These are phyloP conservation scores for Echiichthys vipera DNA, from an alignment of 2,797 vertebrate species.

Conservation along the genomic window DNA sequence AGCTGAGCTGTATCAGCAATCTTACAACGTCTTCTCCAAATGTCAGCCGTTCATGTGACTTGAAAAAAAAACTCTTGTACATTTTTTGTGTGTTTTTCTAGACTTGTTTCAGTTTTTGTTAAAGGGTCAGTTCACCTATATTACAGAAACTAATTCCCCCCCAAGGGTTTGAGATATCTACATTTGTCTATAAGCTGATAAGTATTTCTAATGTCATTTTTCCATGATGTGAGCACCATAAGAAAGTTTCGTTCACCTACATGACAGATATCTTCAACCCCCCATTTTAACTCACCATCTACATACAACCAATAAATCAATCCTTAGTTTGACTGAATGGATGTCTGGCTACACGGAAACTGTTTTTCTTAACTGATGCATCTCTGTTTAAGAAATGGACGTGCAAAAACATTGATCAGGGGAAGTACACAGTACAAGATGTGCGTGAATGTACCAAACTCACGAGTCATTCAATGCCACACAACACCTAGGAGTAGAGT, in stretches of 20 bases:
- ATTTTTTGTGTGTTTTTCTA: constrained; percentile 6
- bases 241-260: neutral
- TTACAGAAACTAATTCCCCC: neutral
- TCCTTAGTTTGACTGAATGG: no score
- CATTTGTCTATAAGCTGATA: neutral
- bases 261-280: neutral
- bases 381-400: no score
- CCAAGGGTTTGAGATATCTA: neutral
- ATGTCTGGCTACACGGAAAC: no score
- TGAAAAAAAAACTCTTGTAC: neutral
- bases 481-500: no score
- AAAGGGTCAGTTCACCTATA: neutral
- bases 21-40: neutral
- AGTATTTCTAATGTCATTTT: neutral
- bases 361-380: no score
- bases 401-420: no score
- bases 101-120: neutral
- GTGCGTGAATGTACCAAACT: no score
- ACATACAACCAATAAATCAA: no score
- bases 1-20: constrained; percentile 21
- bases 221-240: neutral
- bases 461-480: no score
- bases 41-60: neutral
- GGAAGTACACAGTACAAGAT: no score
- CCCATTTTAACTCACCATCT: no score